Conservation (phyloP, 2,113 vertebrate species). For the Clarias batrachus region DNA sequence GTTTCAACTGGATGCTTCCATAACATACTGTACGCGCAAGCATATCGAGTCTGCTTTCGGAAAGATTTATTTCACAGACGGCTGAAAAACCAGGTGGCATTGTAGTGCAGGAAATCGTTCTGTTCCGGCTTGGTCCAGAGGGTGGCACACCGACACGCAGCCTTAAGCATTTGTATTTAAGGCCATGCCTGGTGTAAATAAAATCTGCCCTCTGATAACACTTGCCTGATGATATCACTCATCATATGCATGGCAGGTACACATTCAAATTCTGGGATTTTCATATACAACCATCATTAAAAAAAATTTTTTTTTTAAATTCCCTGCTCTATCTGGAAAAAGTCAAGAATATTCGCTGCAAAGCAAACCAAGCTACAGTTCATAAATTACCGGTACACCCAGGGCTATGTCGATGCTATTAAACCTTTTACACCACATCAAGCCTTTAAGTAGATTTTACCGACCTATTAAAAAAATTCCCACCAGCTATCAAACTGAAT, state of each 20-base stretch:
- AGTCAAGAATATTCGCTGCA: neutral
- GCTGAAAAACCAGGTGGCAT: neutral
- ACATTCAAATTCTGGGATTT: neutral
- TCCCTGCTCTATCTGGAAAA: neutral
- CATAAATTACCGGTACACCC: neutral
- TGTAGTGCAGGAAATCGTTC: neutral
- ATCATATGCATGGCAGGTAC: neutral
- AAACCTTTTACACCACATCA: neutral
- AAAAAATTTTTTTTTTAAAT: too few species aligned
- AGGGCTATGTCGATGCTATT: neutral
- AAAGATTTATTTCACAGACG: constrained; percentile 29
- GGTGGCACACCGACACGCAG: constrained; percentile 18
- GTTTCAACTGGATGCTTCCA: constrained; percentile 21
- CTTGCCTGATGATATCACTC: neutral
- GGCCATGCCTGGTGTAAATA: neutral
- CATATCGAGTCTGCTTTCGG: constrained; percentile 12
- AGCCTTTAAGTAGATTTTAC: neutral
- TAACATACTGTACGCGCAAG: neutral
- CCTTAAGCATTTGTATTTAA: neutral
- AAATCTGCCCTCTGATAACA: neutral
- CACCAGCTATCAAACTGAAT: neutral
- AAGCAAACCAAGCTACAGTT: neutral
- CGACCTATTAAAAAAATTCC: neutral
- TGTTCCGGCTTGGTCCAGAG: constrained; percentile 18
- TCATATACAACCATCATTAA: neutral